Conservation (phyloP, 2,797 vertebrate genomes). For the Picus viridis region DNA sequence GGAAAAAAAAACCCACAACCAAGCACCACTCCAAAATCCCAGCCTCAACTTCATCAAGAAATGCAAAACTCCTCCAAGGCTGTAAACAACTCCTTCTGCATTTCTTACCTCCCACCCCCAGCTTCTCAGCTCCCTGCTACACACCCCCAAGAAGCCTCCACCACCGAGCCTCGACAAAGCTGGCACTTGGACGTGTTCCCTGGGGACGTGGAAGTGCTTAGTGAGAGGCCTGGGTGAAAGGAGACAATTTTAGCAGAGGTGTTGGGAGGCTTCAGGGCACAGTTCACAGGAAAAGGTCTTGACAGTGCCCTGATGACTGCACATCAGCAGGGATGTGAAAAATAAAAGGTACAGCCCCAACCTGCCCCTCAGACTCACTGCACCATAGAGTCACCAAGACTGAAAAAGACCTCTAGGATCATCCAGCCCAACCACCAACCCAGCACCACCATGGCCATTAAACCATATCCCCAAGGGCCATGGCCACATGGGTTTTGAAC, state of each 20-base stretch:
- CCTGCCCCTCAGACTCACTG: neutral
- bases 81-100: neutral
- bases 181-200: neutral
- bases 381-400: no score
- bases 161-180: neutral
- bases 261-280: neutral
- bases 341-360: neutral
- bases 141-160: neutral
- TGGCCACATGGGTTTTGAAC: no score
- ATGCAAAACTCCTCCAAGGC: neutral
- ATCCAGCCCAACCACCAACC: no score
- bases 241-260: neutral
- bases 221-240: neutral
- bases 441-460: no score
- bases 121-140: neutral
- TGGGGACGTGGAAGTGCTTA: neutral
- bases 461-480: no score
- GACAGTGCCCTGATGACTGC: neutral
- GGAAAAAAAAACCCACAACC: no score
- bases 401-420: no score
- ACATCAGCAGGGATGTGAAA: accelerated
- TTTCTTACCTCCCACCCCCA: no score
- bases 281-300: neutral
- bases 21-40: neutral
- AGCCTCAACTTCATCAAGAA: neutral